Evolutionary conservation across 2,113 vertebrate genomes (phyloP).

Genomic region (Orientallactaga bullata): DNA sequence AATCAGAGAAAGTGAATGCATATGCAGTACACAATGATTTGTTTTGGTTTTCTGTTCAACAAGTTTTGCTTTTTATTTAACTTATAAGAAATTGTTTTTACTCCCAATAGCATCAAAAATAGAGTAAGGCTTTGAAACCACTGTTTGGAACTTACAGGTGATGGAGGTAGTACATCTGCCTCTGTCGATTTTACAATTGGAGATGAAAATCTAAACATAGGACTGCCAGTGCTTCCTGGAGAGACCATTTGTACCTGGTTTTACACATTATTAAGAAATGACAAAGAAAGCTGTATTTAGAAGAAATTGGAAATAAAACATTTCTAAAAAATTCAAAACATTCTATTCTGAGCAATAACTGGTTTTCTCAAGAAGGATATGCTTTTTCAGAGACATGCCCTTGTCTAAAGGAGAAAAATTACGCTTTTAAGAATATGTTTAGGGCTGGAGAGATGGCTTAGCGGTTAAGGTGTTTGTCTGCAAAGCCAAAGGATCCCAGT

Average conservation of each 20-base stretch:
- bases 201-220: slow-evolving; percentile 95
- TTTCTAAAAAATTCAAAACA: slow-evolving; percentile 39
- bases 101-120: neutral
- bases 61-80: neutral
- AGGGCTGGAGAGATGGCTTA: too few species aligned
- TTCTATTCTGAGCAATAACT: neutral
- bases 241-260: slow-evolving; percentile 85
- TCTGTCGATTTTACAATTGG: slow-evolving; percentile 97
- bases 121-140: slow-evolving; percentile 9
- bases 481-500: too few species aligned
- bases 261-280: slow-evolving; percentile 78
- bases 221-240: slow-evolving; percentile 85
- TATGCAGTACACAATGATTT: neutral
- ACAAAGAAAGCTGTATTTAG: slow-evolving; percentile 39
- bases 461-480: too few species aligned
- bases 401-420: slow-evolving; percentile 32
- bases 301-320: slow-evolving; percentile 35
- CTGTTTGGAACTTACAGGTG: slow-evolving; percentile 91
- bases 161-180: slow-evolving; percentile 91
- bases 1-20: neutral
- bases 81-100: slow-evolving; percentile 50
- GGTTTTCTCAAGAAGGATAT: neutral
- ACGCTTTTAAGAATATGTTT: neutral
- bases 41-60: neutral
- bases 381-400: neutral